Evolutionary conservation across 2,888 invertebrate species (phyloP), one percentile per base, ranked within the genome.

Genomic region (Barypeithes pellucidus): DNA sequence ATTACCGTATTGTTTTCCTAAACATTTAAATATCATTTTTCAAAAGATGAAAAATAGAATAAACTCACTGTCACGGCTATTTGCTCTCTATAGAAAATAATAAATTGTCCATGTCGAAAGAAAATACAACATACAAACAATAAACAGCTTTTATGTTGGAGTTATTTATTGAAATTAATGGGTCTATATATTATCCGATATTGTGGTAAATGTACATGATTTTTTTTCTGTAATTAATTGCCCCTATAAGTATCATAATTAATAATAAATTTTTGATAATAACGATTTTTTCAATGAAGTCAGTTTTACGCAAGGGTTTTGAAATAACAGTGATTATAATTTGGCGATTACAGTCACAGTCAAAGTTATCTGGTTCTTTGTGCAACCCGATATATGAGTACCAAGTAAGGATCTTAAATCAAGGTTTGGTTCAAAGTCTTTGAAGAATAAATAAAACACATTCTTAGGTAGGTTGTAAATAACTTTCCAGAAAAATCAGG

Each of bases 41-140:
- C n/a, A 43, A 43, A 43, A 43, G 43, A 43, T 14, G 43, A 16
- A 43, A 12, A 43, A 16, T 43, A 43, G 4, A 43, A 43, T 1
- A 39, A 43, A 43, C 7, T 1, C 3, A 43, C 43, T 14, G 43
- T 43, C 43, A 43, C 43, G 43, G 16, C 14, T 16, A 54, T 22
- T 20, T 54, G 22, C 54, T 20, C 24, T 16, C 54, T 24, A 12
- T 33, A 3, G 16, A 24, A 24, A 24, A 43, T 24, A 16, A 43
- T 43, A 43, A 43, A 43, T 43, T n/a, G 12, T 45, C 24, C 24
- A 60, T 29, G 59, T 60, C 39, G 52, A 65, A 52, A 47, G 65
- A 20, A 41, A 45, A 43, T 43, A 43, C n/a, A 43, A 16, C 41
- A 4, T 41, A 41, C 24, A 41, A n/a, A 41, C 14, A 16, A 12